phyloP scores from a whole-genome alignment of 2,888 invertebrate genomes.

The Linnaemya vulpina region DNA sequence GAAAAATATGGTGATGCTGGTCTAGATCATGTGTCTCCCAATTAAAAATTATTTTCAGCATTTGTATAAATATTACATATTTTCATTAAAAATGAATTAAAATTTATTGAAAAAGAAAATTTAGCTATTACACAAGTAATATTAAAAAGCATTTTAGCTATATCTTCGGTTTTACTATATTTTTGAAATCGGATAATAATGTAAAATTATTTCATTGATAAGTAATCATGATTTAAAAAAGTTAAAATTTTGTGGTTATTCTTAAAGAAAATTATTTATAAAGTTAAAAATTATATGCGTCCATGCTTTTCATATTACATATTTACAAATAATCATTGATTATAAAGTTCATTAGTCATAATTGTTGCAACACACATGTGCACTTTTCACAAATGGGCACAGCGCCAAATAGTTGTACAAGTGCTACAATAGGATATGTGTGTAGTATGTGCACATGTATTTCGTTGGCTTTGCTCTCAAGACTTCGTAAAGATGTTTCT shows the following conservation, averaged over 20 bases:
- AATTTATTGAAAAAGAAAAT: constrained; percentile 20
- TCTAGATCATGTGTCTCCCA: constrained; percentile 27
- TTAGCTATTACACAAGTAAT: too few species aligned
- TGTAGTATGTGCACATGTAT: too few species aligned
- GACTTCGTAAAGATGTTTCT: constrained; percentile 9
- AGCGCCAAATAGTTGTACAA: constrained; percentile 36
- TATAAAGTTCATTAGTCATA: constrained; percentile 63
- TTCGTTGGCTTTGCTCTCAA: constrained; percentile 23
- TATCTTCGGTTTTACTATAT: too few species aligned
- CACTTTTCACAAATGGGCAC: constrained; percentile 46
- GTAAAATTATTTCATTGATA: too few species aligned
- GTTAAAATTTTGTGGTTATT: too few species aligned
- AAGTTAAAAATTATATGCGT: too few species aligned
- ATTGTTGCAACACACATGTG: constrained; percentile 45
- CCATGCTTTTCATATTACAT: background rate
- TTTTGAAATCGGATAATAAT: too few species aligned
- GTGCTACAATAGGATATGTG: background rate
- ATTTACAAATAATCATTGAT: constrained; percentile 51
- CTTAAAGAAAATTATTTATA: too few species aligned
- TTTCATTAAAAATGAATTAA: constrained; percentile 32
- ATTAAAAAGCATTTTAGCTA: too few species aligned
- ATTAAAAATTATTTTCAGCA: constrained; percentile 42
- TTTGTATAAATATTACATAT: constrained; percentile 33
- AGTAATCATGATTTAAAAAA: too few species aligned
- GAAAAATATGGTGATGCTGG: constrained; percentile 23